A percentile compares a stretch with the other conserved stretches of the same genome.
Conservation (phyloP, 2,113 vertebrate species). For the Vombatus ursinus region DNA sequence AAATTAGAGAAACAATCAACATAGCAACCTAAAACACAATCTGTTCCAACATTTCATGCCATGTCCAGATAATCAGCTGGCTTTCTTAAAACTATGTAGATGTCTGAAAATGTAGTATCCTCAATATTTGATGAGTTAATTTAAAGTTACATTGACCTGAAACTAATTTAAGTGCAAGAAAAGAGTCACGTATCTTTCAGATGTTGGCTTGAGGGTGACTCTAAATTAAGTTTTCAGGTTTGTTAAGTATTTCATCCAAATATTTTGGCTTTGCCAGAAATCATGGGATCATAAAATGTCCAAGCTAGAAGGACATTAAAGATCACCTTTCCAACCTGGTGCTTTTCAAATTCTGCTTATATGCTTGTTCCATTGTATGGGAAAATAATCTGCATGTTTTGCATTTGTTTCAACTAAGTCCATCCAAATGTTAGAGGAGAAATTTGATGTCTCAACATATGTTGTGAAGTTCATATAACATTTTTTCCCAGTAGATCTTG, state of each 20-base stretch:
- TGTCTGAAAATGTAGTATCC: conserved; percentile 24
- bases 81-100: conserved; percentile 17
- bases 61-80: not conserved
- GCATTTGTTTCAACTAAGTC: not conserved
- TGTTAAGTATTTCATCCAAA: conserved; percentile 31
- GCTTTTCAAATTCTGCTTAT: not conserved
- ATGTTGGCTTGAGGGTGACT: not conserved
- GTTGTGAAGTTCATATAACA: not conserved
- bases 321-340: not conserved
- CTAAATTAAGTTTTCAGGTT: not conserved
- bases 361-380: not conserved
- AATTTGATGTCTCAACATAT: not conserved
- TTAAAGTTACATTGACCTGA: conserved; percentile 41
- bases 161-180: conserved; percentile 43
- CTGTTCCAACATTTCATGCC: not conserved
- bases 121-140: conserved; percentile 11
- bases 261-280: not conserved
- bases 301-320: not conserved
- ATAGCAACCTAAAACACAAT: not conserved
- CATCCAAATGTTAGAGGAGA: not conserved
- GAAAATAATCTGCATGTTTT: not conserved
- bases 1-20: not conserved
- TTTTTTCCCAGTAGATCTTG: conserved; percentile 17
- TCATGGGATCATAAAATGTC: not conserved
- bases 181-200: conserved; percentile 32